Evolutionary conservation across 2,113 vertebrate genomes (phyloP), one percentile per base, ranked within the genome.

Genomic region (Calyptommatus sinebrachiatus): DNA sequence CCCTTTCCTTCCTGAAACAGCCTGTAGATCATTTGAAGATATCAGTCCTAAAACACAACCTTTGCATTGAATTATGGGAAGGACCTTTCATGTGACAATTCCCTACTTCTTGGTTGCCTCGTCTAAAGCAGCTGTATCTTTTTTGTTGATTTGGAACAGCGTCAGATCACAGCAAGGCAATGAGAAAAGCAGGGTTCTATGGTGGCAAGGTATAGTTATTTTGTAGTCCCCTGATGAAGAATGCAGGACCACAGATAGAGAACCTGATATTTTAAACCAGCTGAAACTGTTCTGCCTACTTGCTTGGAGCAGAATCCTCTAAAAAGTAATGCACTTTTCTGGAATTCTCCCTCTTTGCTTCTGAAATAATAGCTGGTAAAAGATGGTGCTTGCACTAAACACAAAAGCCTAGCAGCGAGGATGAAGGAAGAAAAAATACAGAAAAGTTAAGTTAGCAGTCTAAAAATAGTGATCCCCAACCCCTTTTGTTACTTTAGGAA

Each of bases 221-320:
- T 9, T 24, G 66, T 63, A n/a, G 66, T 75, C 71, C 80, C 41
- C 0, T 1, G 73, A 77, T 73, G 81, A 78, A 87, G 89, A 87
- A 89, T 84, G 90, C 78, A 81, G 8, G 11, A 26, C 79, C 83
- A 76, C 48, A 71, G 69, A 67, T 69, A 83, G 41, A n/a, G n/a
- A 63, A 81, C 83, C 78, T 45, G 69, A 82, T 78, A 72, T 79
- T 67, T 76, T 8, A 85, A 85, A 75, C 61, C 66, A 68, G 69
- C 79, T 78, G 73, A 85, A 72, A 75, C 4, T 73, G 70, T 82
- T 79, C 1, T 3, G 68, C 68, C 41, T 67, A 81, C 16, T 5
- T 41, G 31, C 26, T 68, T n/a, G 9, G 28, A 28, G 20, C 75
- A 79, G 73, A 84, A 79, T 46, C 79, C 35, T 41, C 35, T 18